These are phyloP conservation scores for Nineta flava DNA, from an alignment of 2,888 invertebrate species.

Conservation along the genomic window DNA sequence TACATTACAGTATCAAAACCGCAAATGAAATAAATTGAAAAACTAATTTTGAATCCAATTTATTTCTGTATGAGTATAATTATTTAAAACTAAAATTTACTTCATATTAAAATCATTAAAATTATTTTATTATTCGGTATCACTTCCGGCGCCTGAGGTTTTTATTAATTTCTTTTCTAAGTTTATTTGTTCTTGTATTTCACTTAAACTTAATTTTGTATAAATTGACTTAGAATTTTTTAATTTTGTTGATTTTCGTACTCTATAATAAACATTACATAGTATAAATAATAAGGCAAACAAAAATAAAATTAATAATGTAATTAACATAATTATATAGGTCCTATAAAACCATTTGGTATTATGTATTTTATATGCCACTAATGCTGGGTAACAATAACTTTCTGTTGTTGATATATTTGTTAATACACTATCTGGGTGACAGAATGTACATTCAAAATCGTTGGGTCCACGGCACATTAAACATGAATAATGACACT, in stretches of 20 bases:
- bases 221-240: conserved; percentile 3
- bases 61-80: no score
- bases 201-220: conserved; percentile 1
- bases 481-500: conserved; percentile 62
- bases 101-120: no score
- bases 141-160: no score
- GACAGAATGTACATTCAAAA: conserved; percentile 51
- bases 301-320: background rate
- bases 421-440: conserved; percentile 42
- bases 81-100: no score
- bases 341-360: conserved; percentile 4
- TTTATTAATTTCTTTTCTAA: no score
- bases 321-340: background rate
- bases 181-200: background rate
- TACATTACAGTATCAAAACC: no score
- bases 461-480: conserved; percentile 51
- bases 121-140: no score
- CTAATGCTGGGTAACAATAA: conserved; percentile 23
- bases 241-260: background rate
- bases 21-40: no score
- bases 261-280: no score
- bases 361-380: conserved; percentile 1
- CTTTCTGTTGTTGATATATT: conserved; percentile 23
- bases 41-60: no score
- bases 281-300: conserved; percentile 1